A percentile compares a stretch with the other conserved stretches of the same genome.
These are phyloP conservation scores for Percina caprodes DNA, from an alignment of 2,113 vertebrate genomes.

Conservation along the genomic window DNA sequence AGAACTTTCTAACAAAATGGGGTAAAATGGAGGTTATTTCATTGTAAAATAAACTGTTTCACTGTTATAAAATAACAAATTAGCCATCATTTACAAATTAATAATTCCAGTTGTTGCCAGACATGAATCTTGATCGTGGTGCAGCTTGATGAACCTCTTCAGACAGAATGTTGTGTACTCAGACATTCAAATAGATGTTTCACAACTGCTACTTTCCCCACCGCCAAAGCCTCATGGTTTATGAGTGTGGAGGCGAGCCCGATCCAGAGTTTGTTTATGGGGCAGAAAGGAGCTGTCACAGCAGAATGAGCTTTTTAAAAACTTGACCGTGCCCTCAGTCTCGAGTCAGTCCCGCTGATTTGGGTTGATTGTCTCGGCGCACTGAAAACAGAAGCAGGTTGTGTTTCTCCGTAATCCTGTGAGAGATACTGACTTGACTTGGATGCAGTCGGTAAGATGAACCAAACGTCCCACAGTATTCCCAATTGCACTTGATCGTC, in stretches of 20 bases:
- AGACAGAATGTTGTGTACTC: conserved; percentile 11
- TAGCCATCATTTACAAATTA: conserved; percentile 8
- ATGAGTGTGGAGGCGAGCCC: conserved; percentile 8
- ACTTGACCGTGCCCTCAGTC: conserved; percentile 15
- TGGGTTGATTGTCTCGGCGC: conserved; percentile 30
- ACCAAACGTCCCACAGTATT: conserved; percentile 1
- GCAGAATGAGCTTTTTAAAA: conserved; percentile 45
- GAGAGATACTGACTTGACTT: conserved; percentile 27
- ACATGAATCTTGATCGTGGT: background rate
- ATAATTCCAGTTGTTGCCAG: conserved; percentile 43
- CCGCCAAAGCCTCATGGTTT: conserved; percentile 12
- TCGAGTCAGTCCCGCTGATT: conserved; percentile 17
- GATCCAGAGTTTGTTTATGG: conserved; percentile 41
- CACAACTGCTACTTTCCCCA: background rate
- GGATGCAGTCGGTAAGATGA: conserved; percentile 3
- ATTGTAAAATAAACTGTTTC: conserved; percentile 22
- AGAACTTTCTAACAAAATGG: background rate
- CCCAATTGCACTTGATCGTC: conserved; percentile 30
- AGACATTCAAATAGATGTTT: conserved; percentile 18
- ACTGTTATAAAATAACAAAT: conserved; percentile 16
- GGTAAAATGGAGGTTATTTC: background rate
- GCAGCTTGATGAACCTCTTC: background rate
- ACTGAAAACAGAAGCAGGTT: conserved; percentile 19
- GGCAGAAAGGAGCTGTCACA: conserved; percentile 12
- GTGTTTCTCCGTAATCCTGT: conserved; percentile 36